Base-by-base conservation (phyloP, 1,140 invertebrate genomes). In the Drosophila varians region DNA sequence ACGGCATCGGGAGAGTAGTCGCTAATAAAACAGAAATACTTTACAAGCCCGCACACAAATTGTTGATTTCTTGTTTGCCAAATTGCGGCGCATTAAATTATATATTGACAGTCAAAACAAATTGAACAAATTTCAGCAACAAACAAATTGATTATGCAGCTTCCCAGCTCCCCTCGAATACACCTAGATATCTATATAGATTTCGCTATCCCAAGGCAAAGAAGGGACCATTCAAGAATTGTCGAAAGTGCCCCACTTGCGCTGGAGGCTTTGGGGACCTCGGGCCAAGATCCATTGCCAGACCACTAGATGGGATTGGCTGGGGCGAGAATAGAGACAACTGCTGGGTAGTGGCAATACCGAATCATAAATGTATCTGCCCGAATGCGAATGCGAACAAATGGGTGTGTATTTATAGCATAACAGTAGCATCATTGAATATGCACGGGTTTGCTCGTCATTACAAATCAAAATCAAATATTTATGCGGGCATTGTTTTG, bases 91-190 rank as follows among this genome's bases (percentile, higher is more conserved):
- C 14, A 21, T 28, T 40, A 19, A 14, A 38, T 21, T 49, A 23
- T 3, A 12, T 26, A 57, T 43, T 56, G 74, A 57, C 40, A 49
- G 65, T 23, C 38, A 34, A 58, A 55, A 38, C 60, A 68, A 77
- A 78, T 68, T 68, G 55, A 34, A 68, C 76, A 77, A 70, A 60
- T 70, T 64, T 71, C 19, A 36, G 45, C 26, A 36, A 45, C 53
- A 77, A 71, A 19, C 46, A 40, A 78, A 68, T 78, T 78, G 75
- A 78, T 78, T 74, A 48, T 61, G 43, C 16, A 31, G 45, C 18
- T 26, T n/a, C 45, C 6, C 25, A 12, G 25, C 2, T 18, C 11
- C n/a, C 53, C n/a, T 21, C 21, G 21, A 11, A n/a, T n/a, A n/a
- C 19, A 28, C 18, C n/a, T 4, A 23, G 14, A 49, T 7, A 61